Conservation (phyloP, 2,888 invertebrate genomes). For the Polydrusus tereticollis region DNA sequence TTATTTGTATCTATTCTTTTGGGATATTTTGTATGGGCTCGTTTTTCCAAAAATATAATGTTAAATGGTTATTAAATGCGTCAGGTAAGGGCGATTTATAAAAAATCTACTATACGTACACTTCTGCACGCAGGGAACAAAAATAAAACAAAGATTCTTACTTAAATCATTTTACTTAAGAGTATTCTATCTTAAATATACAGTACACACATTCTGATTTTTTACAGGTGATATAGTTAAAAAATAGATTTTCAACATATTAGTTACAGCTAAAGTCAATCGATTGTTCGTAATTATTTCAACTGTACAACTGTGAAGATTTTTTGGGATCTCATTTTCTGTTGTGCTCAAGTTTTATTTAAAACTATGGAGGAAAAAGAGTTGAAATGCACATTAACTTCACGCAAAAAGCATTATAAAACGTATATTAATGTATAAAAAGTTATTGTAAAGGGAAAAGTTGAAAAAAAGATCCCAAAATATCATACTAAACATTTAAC, state of each 20-base stretch:
- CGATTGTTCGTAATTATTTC: slow-evolving; percentile 14
- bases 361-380: background rate
- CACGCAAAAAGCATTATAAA: background rate
- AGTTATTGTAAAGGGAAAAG: background rate
- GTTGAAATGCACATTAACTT: background rate
- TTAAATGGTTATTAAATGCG: too few species aligned
- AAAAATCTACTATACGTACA: too few species aligned
- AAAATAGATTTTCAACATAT: slow-evolving; percentile 37
- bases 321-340: slow-evolving; percentile 14
- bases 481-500: slow-evolving; percentile 9
- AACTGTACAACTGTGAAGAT: slow-evolving; percentile 26
- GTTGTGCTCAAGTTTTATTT: background rate
- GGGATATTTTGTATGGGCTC: too few species aligned
- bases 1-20: too few species aligned
- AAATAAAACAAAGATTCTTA: slow-evolving; percentile 19
- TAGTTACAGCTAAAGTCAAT: slow-evolving; percentile 28
- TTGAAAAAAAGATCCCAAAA: slow-evolving; percentile 13
- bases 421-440: slow-evolving; percentile 7
- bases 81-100: too few species aligned
- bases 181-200: slow-evolving; percentile 39
- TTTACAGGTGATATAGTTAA: slow-evolving; percentile 39
- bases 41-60: too few species aligned
- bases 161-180: slow-evolving; percentile 42
- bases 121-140: too few species aligned
- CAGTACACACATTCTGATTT: slow-evolving; percentile 40